Evolutionary conservation across 2,113 vertebrate genomes (phyloP).

Genomic region (Cyphomyrus discorhynchus): DNA sequence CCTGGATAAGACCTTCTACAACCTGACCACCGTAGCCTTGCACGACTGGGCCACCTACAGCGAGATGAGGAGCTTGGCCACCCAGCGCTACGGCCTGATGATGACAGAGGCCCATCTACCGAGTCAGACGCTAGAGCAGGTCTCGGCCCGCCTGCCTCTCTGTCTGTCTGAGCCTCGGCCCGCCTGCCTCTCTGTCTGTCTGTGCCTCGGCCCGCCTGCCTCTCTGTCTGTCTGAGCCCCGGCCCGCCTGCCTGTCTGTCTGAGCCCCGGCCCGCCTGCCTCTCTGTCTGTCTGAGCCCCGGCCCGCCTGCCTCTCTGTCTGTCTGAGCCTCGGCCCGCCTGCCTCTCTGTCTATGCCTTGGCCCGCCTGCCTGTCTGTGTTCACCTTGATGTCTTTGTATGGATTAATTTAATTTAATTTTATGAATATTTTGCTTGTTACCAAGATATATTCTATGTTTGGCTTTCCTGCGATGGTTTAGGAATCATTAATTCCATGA

Average conservation of each 20-base stretch:
- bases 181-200: neutral
- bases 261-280: neutral
- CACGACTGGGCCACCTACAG: conserved; percentile 99
- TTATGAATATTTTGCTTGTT: neutral
- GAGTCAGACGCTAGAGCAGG: conserved; percentile 97
- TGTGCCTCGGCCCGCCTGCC: neutral
- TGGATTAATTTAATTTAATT: neutral
- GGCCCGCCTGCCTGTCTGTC: neutral
- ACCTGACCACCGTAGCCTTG: conserved; percentile 91
- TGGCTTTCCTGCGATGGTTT: neutral
- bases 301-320: neutral
- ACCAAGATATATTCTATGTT: neutral
- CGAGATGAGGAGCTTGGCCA: conserved; percentile 95
- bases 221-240: neutral
- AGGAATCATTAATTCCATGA: neutral
- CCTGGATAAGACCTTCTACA: conserved; percentile 97
- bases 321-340: no score
- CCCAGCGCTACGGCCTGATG: conserved; percentile 83
- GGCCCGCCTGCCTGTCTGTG: neutral
- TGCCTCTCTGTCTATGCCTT: neutral
- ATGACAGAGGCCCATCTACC: conserved; percentile 98
- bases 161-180: no score
- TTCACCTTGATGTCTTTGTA: neutral
- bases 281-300: neutral
- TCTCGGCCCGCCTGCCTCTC: neutral